These are phyloP conservation scores for Cynocephalus volans DNA, from an alignment of 2,113 vertebrate species.

Conservation along the genomic window DNA sequence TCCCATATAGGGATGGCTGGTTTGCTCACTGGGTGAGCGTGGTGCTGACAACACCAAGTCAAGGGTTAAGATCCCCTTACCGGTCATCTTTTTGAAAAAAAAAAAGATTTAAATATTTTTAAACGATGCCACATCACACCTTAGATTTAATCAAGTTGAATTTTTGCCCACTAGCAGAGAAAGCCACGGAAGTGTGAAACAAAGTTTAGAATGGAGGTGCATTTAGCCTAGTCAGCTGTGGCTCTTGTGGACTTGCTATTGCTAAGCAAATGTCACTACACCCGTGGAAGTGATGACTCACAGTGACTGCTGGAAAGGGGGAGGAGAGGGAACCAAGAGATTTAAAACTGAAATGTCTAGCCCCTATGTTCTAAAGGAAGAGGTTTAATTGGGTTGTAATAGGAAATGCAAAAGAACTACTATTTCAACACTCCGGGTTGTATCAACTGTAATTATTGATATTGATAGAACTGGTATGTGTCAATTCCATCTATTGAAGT, in stretches of 20 bases:
- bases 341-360: not conserved
- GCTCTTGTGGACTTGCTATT: not conserved
- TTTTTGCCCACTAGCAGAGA: not conserved
- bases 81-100: too few species aligned
- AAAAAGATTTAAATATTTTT: conserved; percentile 20
- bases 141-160: not conserved
- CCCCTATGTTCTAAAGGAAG: not conserved
- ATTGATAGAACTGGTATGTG: not conserved
- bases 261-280: conserved; percentile 57
- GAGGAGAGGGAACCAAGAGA: not conserved
- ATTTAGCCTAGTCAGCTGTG: not conserved
- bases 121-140: not conserved
- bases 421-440: not conserved
- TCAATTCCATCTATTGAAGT: not conserved
- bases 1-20: too few species aligned
- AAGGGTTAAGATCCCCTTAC: too few species aligned
- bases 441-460: not conserved
- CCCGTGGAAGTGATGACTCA: not conserved
- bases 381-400: not conserved
- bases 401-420: conserved; percentile 1
- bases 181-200: not conserved
- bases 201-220: not conserved
- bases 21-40: too few species aligned
- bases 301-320: not conserved
- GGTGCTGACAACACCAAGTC: too few species aligned